Evolutionary conservation across 2,797 vertebrate species (phyloP), one percentile per base, ranked within the genome.

Genomic region (Notoglanidium macrostoma): DNA sequence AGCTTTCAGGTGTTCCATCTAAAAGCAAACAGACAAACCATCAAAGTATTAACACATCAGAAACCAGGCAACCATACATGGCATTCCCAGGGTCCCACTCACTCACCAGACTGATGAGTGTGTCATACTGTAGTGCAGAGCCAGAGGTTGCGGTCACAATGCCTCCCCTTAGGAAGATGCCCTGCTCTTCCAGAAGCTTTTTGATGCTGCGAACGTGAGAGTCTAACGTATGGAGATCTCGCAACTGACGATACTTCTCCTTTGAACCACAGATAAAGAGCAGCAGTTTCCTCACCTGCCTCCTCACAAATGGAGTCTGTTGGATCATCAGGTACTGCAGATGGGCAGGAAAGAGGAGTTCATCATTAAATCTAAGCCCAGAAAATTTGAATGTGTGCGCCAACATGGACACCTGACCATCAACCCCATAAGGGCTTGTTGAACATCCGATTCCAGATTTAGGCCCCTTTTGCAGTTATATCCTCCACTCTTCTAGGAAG

Each of bases 1-100:
- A 78, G 98, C 98, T 92, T 99, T 99, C 10, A 99, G 92, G 73
- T 99, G 98, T 67, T 99, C 98, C 98, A 99, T 99, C 98, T 99
- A 92, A 55, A 40, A 82, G 35, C 35, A 78, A 63, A 74, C 1
- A 61, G 73, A 86, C 51, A n/a, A 59, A 83, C 21, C 32, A n/a
- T 61, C 29, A 21, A 29, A 70, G 67, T 21, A 40, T 32, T 46
- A 78, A 90, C 55, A 1, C 51, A 84, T 0, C 26, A 86, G 68
- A 35, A 90, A 87, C 4, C 0, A 54, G 40, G 26, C 78, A 26
- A 72, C 0, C 5, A 59, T 2, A 46, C 23, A 63, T 81, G 40
- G 17, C 51, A 63, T 21, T 73, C 63, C 11, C 9, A 83, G 15
- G 19, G 61, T 6, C 49, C 54, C 51, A 26, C 3, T 49, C n/a